Conservation (phyloP, 2,113 vertebrate species). For the Boulengeromyrus knoepffleri region DNA sequence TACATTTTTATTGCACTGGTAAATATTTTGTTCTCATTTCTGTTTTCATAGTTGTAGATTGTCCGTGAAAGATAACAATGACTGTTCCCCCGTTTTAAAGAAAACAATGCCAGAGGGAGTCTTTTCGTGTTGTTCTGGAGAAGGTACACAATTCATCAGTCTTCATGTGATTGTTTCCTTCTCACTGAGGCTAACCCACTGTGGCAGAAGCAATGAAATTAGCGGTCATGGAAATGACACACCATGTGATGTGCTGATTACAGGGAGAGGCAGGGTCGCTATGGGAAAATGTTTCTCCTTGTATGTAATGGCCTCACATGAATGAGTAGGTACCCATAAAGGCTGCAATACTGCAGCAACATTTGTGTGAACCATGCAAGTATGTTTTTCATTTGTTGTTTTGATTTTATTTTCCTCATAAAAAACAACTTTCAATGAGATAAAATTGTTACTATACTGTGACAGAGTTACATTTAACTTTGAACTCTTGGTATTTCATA, state of each 20-base stretch:
- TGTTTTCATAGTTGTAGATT: conserved; percentile 44
- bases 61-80: conserved; percentile 67
- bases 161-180: conserved; percentile 43
- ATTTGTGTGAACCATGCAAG: background rate
- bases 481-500: background rate
- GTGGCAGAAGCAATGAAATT: conserved; percentile 60
- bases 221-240: conserved; percentile 62
- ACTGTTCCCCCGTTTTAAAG: conserved; percentile 38
- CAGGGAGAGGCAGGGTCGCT: conserved; percentile 51
- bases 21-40: background rate
- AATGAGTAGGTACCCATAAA: conserved; percentile 33
- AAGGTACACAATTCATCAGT: conserved; percentile 56
- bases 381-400: background rate
- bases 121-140: conserved; percentile 55
- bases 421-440: background rate
- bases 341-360: background rate
- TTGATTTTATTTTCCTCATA: background rate
- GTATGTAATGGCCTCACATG: conserved; percentile 27
- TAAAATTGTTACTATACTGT: background rate
- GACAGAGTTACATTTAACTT: background rate
- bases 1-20: background rate
- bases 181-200: conserved; percentile 48
- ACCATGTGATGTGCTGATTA: conserved; percentile 67
- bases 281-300: conserved; percentile 37
- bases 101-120: conserved; percentile 30